Evolutionary conservation across 2,797 vertebrate genomes (phyloP).

Genomic region (Urophycis tenuis): DNA sequence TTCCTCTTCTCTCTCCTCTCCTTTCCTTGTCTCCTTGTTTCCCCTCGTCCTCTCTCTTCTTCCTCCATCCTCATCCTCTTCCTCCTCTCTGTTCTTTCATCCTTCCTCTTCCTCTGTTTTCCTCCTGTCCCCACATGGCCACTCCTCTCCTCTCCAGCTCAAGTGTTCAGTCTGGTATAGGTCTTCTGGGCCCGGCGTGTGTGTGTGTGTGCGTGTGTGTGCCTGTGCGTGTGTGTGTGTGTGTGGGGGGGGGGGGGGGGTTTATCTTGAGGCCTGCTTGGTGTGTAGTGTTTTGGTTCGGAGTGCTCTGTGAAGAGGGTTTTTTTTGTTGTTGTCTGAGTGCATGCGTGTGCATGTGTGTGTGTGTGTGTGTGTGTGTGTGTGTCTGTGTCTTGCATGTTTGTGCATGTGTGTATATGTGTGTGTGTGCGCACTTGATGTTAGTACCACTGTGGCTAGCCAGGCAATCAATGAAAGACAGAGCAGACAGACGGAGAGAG

Average conservation of each 20-base stretch:
- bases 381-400: too few relatives aligned
- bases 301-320: not conserved
- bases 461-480: not conserved
- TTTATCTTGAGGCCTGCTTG: not conserved
- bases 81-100: not conserved
- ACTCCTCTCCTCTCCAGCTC: not conserved
- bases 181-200: not conserved
- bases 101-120: not conserved
- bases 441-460: constrained; percentile 3
- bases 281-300: not conserved
- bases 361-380: not conserved
- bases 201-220: too few relatives aligned
- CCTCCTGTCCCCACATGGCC: not conserved
- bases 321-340: not conserved
- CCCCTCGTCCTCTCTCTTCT: not conserved
- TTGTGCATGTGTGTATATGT: not conserved
- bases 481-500: not conserved
- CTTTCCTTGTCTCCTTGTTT: not conserved
- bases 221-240: too few relatives aligned
- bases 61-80: not conserved
- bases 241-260: not conserved
- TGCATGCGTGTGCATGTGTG: not conserved
- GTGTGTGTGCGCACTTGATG: not conserved
- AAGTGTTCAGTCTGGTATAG: not conserved
- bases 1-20: not conserved